Conservation (phyloP, 2,797 vertebrate genomes). For the Bufotes viridis region DNA sequence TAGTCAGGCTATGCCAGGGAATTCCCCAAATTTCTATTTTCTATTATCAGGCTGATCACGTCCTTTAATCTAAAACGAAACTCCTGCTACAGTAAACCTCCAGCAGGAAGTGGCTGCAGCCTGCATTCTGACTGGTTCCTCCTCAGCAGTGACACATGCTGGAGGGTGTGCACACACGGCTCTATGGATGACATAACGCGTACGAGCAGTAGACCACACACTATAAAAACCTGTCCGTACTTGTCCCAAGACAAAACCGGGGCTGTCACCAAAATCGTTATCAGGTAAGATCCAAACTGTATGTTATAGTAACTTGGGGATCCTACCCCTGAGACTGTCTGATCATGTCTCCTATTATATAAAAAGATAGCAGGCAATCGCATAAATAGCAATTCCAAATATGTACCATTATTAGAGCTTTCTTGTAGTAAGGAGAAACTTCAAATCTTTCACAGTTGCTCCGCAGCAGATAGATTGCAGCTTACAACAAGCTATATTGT, state of each 20-base stretch:
- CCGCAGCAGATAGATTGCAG: not conserved
- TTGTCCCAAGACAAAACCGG: not conserved
- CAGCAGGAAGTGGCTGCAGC: not conserved
- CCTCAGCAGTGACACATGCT: not conserved
- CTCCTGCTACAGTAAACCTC: not conserved
- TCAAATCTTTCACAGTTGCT: not conserved
- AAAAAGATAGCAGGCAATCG: not conserved
- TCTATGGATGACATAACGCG: not conserved
- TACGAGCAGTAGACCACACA: not conserved
- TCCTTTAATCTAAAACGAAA: not conserved
- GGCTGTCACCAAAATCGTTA: not conserved
- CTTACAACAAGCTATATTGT: not conserved
- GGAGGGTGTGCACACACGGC: not conserved
- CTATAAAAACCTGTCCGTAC: conserved; percentile 21
- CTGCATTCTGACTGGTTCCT: not conserved
- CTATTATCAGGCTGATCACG: not conserved
- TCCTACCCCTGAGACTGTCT: not conserved
- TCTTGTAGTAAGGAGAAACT: not conserved
- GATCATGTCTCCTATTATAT: not conserved
- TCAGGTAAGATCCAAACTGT: conserved; percentile 4
- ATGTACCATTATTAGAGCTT: not conserved
- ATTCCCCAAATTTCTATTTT: no score
- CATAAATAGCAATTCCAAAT: not conserved
- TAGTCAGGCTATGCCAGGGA: no score
- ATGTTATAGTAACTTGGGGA: not conserved